Conservation (phyloP, 2,113 vertebrate species). For the Nesoenas mayeri region DNA sequence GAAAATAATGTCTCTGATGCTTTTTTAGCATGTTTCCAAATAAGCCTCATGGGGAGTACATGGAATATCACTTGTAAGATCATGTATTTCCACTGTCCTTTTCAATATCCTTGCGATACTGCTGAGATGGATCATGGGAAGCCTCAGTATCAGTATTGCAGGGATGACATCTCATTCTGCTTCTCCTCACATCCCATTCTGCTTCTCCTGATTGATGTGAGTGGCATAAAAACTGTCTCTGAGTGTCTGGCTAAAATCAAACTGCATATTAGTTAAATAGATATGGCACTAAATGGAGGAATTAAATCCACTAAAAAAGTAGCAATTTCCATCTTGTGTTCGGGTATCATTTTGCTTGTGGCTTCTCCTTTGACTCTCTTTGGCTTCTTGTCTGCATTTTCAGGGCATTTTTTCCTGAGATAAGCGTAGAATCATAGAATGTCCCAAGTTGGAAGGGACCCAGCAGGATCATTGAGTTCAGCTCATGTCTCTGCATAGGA, state of each 20-base stretch:
- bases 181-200: not conserved
- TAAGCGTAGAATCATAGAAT: not conserved
- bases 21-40: not conserved
- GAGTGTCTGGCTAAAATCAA: conserved; percentile 21
- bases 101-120: not conserved
- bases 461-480: too few relatives aligned
- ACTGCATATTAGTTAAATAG: not conserved
- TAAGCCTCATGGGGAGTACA: not conserved
- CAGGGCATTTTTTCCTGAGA: not conserved
- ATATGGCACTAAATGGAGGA: not conserved
- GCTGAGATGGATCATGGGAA: not conserved
- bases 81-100: not conserved
- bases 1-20: not conserved
- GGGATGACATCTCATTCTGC: not conserved
- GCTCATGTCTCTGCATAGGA: too few relatives aligned
- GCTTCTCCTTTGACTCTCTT: not conserved
- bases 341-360: not conserved
- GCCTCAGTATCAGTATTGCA: not conserved
- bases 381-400: not conserved
- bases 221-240: not conserved
- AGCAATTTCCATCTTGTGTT: not conserved
- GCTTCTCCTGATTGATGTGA: not conserved
- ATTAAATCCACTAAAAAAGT: not conserved
- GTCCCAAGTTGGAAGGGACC: too few relatives aligned
- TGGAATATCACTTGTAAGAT: not conserved